Conservation (phyloP, 2,797 vertebrate genomes). For the Thamnophis elegans region DNA sequence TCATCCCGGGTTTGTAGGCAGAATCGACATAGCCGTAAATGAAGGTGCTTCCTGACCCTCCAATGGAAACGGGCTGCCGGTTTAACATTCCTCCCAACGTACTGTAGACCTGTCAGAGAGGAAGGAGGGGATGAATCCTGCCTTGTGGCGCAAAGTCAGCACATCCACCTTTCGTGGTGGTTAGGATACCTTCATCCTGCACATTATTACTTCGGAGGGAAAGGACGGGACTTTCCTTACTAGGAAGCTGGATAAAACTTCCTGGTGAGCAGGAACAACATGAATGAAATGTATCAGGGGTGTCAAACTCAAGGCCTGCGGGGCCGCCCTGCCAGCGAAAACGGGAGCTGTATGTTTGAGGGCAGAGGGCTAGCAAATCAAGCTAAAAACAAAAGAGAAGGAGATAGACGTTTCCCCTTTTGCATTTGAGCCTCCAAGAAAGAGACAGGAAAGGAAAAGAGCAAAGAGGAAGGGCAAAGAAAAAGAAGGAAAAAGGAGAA, state of each 20-base stretch:
- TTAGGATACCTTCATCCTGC: neutral
- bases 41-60: conserved; percentile 84
- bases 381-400: no score
- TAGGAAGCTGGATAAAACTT: neutral
- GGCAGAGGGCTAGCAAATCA: no score
- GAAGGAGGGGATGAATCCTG: neutral
- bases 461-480: no score
- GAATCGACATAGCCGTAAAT: conserved; percentile 87
- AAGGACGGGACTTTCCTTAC: neutral
- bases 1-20: conserved; percentile 77
- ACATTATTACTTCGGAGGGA: neutral
- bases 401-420: no score
- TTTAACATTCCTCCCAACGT: conserved; percentile 81
- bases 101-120: conserved; percentile 77
- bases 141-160: neutral
- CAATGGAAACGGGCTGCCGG: conserved; percentile 81
- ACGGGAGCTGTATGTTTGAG: no score
- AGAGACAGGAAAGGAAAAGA: no score
- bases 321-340: no score
- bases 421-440: no score
- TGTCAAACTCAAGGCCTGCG: no score
- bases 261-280: no score
- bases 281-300: neutral
- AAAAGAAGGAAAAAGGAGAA: no score
- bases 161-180: neutral